Conservation (phyloP, 2,888 invertebrate species). For the Ornithoptera alexandrae region DNA sequence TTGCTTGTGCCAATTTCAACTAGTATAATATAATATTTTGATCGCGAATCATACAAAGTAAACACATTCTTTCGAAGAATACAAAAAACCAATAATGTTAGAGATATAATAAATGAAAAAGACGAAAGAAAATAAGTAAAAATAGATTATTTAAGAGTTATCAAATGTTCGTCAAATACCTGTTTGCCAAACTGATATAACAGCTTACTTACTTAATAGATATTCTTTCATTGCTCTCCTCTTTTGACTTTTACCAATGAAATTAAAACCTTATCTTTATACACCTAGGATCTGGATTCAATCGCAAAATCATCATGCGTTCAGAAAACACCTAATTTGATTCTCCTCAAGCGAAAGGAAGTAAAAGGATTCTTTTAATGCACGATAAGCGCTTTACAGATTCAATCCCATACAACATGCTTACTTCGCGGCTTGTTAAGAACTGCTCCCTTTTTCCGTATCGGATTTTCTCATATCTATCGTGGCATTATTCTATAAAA, state of each 20-base stretch:
- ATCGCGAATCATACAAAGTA: too few relatives aligned
- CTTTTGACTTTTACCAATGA: not conserved
- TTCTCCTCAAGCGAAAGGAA: constrained; percentile 22
- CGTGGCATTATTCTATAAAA: too few relatives aligned
- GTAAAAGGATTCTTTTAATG: constrained; percentile 27
- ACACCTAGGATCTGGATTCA: not conserved
- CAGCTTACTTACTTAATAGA: constrained; percentile 12
- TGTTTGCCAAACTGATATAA: constrained; percentile 20
- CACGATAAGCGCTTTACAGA: constrained; percentile 22
- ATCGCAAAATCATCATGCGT: not conserved
- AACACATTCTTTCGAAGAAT: too few relatives aligned
- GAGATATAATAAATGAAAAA: too few relatives aligned
- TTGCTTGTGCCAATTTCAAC: too few relatives aligned
- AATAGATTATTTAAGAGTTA: not conserved
- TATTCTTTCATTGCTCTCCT: constrained; percentile 3
- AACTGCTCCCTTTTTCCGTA: constrained; percentile 9
- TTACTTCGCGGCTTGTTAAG: constrained; percentile 15
- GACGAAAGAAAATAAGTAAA: too few relatives aligned
- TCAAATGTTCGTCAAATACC: constrained; percentile 12
- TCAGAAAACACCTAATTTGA: constrained; percentile 19
- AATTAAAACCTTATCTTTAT: constrained; percentile 3
- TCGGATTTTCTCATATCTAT: not conserved
- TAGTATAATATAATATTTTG: too few relatives aligned
- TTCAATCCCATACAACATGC: constrained; percentile 22
- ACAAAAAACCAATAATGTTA: too few relatives aligned